phyloP scores from a whole-genome alignment of 2,888 invertebrate species.

The Lottia scabra region DNA sequence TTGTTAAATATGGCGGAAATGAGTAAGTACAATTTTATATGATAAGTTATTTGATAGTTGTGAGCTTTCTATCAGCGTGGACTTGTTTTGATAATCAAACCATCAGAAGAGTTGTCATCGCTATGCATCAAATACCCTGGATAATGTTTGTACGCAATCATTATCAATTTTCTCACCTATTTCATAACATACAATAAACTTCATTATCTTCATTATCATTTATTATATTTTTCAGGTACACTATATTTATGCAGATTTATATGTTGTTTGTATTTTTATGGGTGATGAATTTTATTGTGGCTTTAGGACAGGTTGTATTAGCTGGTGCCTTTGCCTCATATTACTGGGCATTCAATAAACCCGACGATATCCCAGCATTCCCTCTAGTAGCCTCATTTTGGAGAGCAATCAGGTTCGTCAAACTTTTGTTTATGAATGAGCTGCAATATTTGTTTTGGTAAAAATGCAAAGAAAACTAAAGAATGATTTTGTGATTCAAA shows the following conservation, averaged over 20 bases:
- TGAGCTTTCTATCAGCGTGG: too few relatives aligned
- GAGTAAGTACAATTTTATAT: conserved; percentile 50
- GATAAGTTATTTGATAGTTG: too few relatives aligned
- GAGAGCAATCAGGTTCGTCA: conserved; percentile 70
- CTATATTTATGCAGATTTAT: conserved; percentile 63
- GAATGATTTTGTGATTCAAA: too few relatives aligned
- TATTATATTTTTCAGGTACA: conserved; percentile 47
- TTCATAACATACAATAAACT: too few relatives aligned
- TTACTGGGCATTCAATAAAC: conserved; percentile 90
- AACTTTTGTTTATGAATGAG: too few relatives aligned
- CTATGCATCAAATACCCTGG: too few relatives aligned
- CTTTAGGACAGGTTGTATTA: conserved; percentile 88
- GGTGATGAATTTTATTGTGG: conserved; percentile 90
- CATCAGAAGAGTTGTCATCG: too few relatives aligned
- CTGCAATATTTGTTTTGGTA: neutral
- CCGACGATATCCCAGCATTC: conserved; percentile 85
- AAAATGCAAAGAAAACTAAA: neutral
- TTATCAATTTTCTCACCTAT: too few relatives aligned
- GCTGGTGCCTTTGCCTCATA: conserved; percentile 79
- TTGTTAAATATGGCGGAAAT: conserved; percentile 66
- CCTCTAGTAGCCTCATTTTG: conserved; percentile 81
- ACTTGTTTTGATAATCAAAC: too few relatives aligned
- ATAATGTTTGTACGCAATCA: too few relatives aligned
- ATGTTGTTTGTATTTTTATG: conserved; percentile 77
- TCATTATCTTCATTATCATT: too few relatives aligned